These are phyloP conservation scores for Polietes domitor DNA, from an alignment of 2,888 invertebrate genomes.

Conservation along the genomic window DNA sequence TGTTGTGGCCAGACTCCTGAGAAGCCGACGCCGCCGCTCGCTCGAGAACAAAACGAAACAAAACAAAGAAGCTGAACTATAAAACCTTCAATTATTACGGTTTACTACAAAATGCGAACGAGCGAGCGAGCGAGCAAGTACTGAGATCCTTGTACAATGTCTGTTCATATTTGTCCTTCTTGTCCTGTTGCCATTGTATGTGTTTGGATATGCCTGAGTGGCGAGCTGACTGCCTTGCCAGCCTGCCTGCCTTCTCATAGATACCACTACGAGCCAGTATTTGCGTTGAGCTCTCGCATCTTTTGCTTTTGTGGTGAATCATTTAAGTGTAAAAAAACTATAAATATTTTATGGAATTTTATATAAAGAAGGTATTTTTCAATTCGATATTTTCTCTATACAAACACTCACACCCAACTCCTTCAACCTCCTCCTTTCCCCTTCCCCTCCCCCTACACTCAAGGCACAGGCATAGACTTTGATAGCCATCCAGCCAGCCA, in stretches of 20 bases:
- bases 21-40: neutral
- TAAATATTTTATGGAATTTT: conserved; percentile 51
- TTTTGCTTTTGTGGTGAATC: conserved; percentile 47
- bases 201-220: neutral
- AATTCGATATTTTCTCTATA: conserved; percentile 22
- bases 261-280: neutral
- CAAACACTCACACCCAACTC: neutral
- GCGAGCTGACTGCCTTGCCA: neutral
- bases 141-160: neutral
- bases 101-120: conserved; percentile 24
- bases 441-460: neutral
- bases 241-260: no score
- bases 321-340: conserved; percentile 50
- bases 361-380: conserved; percentile 39
- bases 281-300: neutral
- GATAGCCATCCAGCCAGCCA: neutral
- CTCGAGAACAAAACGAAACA: neutral
- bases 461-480: neutral
- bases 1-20: neutral
- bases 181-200: neutral
- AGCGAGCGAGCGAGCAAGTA: neutral
- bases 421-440: no score
- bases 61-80: conserved; percentile 1
- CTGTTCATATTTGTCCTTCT: conserved; percentile 24
- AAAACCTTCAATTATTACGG: conserved; percentile 50